Percentiles rank a stretch among this genome's conserved stretches.
Evolutionary conservation across 2,888 invertebrate species (phyloP).

Genomic region (Leucophenga maculata): DNA sequence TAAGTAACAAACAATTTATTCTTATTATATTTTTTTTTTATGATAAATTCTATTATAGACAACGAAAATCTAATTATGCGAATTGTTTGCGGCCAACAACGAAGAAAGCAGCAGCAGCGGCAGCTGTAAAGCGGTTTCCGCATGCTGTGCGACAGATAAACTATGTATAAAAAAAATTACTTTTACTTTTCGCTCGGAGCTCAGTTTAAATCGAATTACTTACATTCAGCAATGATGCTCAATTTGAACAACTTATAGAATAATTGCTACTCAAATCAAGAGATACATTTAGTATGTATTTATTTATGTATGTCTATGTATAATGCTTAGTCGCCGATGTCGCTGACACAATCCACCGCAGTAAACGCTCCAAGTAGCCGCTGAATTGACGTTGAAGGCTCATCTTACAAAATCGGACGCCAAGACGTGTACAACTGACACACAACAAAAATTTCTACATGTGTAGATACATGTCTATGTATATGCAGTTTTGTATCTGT

Average conservation of each 20-base stretch:
- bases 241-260: conserved; percentile 12
- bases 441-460: not conserved
- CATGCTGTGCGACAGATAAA: conserved; percentile 1
- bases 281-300: not conserved
- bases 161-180: not conserved
- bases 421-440: conserved; percentile 14
- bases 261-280: conserved; percentile 10
- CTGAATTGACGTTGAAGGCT: conserved; percentile 59
- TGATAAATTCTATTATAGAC: not conserved
- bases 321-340: conserved; percentile 20
- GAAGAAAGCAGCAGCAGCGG: no score
- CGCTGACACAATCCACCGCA: conserved; percentile 24
- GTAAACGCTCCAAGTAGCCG: conserved; percentile 21
- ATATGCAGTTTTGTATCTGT: not conserved
- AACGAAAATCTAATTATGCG: conserved; percentile 7
- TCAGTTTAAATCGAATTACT: no score
- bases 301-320: no score
- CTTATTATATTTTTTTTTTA: no score
- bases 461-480: not conserved
- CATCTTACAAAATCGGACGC: conserved; percentile 34
- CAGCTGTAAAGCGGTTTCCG: not conserved
- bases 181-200: no score
- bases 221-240: not conserved
- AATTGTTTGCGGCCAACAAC: not conserved
- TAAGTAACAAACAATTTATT: no score